These are phyloP conservation scores for Sebastes nivosus DNA, from an alignment of 2,797 vertebrate species.

Conservation along the genomic window DNA sequence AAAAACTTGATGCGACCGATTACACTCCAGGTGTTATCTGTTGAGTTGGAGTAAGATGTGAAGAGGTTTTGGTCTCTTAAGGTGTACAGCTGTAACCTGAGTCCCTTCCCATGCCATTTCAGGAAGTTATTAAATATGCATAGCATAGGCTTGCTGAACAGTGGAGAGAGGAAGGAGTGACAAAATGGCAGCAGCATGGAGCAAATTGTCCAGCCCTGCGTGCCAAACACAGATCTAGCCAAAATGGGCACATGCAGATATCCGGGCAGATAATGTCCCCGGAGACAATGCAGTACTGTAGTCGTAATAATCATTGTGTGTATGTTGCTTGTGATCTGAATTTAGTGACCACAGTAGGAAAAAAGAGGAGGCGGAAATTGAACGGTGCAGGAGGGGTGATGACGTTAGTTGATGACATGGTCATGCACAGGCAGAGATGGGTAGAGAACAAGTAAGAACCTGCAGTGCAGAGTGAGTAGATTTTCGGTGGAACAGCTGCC, in stretches of 20 bases:
- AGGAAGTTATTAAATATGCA: slow-evolving; percentile 82
- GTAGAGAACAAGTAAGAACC: slow-evolving; percentile 25
- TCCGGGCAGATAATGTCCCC: background rate
- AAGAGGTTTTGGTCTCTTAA: slow-evolving; percentile 15
- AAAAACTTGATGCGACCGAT: background rate
- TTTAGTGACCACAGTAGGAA: background rate
- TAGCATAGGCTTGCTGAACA: slow-evolving; percentile 36
- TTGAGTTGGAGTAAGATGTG: background rate
- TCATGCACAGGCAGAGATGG: background rate
- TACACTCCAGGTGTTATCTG: background rate
- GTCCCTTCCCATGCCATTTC: slow-evolving; percentile 48
- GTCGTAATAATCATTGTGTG: background rate
- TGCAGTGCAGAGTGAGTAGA: slow-evolving; percentile 17
- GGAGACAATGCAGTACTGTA: background rate
- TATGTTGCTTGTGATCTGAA: background rate
- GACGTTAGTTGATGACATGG: background rate
- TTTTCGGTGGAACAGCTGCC: background rate
- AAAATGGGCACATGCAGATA: background rate
- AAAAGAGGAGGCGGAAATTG: background rate
- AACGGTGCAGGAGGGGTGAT: background rate
- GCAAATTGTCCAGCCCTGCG: slow-evolving; percentile 8
- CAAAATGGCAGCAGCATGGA: slow-evolving; percentile 52
- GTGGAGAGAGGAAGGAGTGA: slow-evolving; percentile 31
- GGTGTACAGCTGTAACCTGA: slow-evolving; percentile 65
- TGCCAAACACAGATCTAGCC: background rate